Percentiles rank a stretch among this genome's conserved stretches.
Conservation (phyloP, 2,797 vertebrate genomes). For the Dermochelys coriacea region DNA sequence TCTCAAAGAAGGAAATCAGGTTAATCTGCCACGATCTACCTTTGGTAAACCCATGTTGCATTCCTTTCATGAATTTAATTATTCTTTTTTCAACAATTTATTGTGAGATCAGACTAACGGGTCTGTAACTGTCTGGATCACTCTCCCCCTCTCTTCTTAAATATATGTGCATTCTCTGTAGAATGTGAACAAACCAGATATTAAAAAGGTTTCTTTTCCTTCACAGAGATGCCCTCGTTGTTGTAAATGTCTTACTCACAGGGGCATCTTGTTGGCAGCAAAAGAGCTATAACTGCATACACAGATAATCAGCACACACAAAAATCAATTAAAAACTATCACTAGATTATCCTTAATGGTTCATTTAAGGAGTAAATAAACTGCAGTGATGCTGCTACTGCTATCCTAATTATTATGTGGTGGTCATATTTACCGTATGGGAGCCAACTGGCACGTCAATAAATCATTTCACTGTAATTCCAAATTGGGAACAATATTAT, state of each 20-base stretch:
- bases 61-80: neutral
- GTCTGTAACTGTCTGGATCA: neutral
- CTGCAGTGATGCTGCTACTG: neutral
- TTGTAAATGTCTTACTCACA: conserved; percentile 9
- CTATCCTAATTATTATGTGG: neutral
- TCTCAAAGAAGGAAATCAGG: neutral
- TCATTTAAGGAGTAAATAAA: neutral
- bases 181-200: neutral
- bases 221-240: neutral
- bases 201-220: neutral
- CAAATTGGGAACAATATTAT: neutral
- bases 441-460: conserved; percentile 9
- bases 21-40: neutral
- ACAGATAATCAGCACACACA: neutral
- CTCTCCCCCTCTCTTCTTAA: neutral
- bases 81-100: neutral
- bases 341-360: neutral
- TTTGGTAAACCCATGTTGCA: neutral
- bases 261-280: neutral
- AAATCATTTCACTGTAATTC: neutral
- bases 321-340: neutral
- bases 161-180: neutral
- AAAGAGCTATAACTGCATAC: neutral
- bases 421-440: neutral
- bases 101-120: neutral